Base-by-base conservation (phyloP, 2,888 invertebrate species). In the Drosophila melanosoma region DNA sequence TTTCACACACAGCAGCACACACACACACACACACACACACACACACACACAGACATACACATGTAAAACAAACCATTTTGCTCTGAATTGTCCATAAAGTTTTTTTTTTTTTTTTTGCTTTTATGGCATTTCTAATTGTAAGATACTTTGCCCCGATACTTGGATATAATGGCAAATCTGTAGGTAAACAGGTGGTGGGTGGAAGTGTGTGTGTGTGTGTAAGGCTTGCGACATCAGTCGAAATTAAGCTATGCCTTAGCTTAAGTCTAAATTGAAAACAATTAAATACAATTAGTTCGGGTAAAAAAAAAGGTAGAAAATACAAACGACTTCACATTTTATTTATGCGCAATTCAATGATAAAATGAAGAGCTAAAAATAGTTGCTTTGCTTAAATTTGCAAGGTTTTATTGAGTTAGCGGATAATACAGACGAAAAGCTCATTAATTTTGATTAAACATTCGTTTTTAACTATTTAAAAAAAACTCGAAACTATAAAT, bases 271-370 rank as follows among this genome's bases (percentile, higher is more conserved):
- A 89, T 86, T 84, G 73, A 74, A 74, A 84, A 74, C 81, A 86
- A 87, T 87, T 87, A 84, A 82, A 67, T 73, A 76, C 82, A 89
- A 89, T 89, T 86, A 87, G 82, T 71, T 64, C 53, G 23, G 65
- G 42, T 68, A 64, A 59, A 52, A 60, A 20, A 20, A 60, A 53
- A 59, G 26, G 26, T 45, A 7, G 1, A 23, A 12, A 20, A 6
- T 29, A 15, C 45, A 38, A 53, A 48, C 23, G 65, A 70, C 63
- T 74, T 60, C 51, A 53, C 36, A 26, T 48, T 73, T 69, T 69
- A 74, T 74, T 75, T 75, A 80, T 69, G 77, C 69, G 68, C 72
- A 79, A 79, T 84, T 82, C 72, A 82, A 74, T 82, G 67, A 72
- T 76, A 65, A 80, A 78, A 67, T 69, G 38, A 82, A 75, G 54